Percentiles rank a stretch among this genome's conserved stretches.
Conservation (phyloP, 2,113 vertebrate species). For the Butorides virescens region DNA sequence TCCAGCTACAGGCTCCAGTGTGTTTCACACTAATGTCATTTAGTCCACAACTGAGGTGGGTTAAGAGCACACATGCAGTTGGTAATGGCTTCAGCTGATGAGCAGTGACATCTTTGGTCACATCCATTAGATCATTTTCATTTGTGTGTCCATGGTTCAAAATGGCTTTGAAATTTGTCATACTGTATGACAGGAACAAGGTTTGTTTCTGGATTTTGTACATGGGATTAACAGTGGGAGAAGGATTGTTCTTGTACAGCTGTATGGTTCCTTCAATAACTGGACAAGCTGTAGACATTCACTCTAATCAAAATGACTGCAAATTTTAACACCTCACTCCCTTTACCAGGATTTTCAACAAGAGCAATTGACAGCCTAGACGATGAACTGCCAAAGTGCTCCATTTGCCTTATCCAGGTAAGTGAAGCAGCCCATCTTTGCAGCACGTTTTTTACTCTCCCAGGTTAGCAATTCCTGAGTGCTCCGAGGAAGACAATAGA, state of each 20-base stretch:
- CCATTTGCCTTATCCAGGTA: background rate
- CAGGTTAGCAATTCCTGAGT: background rate
- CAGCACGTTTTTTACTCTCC: background rate
- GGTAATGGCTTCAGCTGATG: background rate
- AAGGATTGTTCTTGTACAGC: background rate
- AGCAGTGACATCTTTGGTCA: background rate
- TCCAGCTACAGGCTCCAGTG: background rate
- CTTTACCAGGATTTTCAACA: background rate
- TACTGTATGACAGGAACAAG: background rate
- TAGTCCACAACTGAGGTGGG: fast-evolving
- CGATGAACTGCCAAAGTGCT: background rate
- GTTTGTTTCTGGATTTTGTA: background rate
- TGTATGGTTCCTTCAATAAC: background rate
- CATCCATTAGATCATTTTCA: background rate
- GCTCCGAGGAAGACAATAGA: background rate
- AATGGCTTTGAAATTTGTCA: background rate
- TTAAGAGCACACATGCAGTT: background rate
- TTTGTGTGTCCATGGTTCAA: background rate
- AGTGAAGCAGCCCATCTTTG: background rate
- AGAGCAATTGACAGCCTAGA: background rate
- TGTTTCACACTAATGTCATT: background rate
- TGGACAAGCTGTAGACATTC: background rate
- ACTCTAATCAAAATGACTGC: background rate
- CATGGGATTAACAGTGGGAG: background rate
- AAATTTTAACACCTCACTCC: background rate